Base-by-base conservation (phyloP, 2,888 invertebrate genomes). In the Drosophila flavopinicola region DNA sequence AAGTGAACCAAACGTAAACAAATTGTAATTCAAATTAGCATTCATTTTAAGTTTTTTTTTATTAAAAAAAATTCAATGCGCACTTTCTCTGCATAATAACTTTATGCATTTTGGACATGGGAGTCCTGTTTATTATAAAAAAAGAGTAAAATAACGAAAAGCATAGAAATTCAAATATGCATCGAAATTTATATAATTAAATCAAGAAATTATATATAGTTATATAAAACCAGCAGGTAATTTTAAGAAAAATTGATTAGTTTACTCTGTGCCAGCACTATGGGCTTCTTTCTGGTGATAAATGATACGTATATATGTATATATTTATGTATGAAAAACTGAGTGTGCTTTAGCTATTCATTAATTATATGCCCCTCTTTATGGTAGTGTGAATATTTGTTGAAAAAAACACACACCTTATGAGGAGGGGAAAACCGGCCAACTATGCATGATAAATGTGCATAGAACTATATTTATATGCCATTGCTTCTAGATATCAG, bases 401-500 rank as follows among this genome's bases (percentile, higher is more conserved):
- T 52, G 25, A 20, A 2, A 20, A 2, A 20, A 2, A 64, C 24
- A 30, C 13, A 6, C 11, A 20, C 67, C 49, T 15, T 29, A 11
- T 49, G 13, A 3, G 17, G 11, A 6, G 3, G n/a, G 25, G 6
- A 5, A 10, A 11, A 9, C 51, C 41, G 49, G 51, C 30, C 51
- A 35, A 42, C 41, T 51, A 15, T 7, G 7, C 24, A 25, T 20
- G 20, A 20, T 20, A 20, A 20, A 17, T 52, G 20, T 29, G 17
- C 3, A 9, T 33, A 7, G 9, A 33, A 17, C 9, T 45, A 15
- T 41, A 25, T 33, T 42, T 52, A 38, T 59, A 30, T 41, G 29
- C 38, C 13, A 37, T 33, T 15, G 56, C 17, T 48, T 47, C 57
- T 57, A 42, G 52, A 45, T 51, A 20, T 25, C 0, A 24, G 24